Evolutionary conservation across 30 jellyfish, hydroid and myxozoan species (phyloP), one percentile per base, ranked within the genome.

Genomic region (Turritopsis dohrnii): DNA sequence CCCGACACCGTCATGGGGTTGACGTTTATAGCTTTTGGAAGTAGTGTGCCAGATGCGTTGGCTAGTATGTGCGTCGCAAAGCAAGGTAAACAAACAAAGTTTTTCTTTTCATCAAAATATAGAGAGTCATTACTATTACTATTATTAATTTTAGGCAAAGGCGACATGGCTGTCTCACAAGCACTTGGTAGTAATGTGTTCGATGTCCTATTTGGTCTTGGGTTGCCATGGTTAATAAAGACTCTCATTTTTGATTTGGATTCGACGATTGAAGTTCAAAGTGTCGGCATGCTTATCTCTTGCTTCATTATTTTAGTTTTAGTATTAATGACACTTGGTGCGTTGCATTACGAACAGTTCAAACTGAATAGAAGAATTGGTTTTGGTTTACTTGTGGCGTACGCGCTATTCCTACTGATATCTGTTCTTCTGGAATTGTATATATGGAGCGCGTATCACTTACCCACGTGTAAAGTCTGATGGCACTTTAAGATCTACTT

Each of bases 1-100:
- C 99, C 99, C 65, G 99, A 94, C 52, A 81, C 87, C 53, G 96
- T 94, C 71, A 94, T 94, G 97, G 99, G 99, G 27, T 83, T 94
- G 76, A 79, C 90, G 24, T 76, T 94, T 29, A 84, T 94, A n/a
- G 99, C 99, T 1, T 80, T 88, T 25, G 99, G 99, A 3, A 87
- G 96, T 19, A 94, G 99, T 71, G 90, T 94, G 65, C 99, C 99
- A 1, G 99, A 94, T 80, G 97, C 97, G 22, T 75, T 94, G 72
- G 89, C 99, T 0, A 89, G 97, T 65, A 86, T 94, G 74, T 82
- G 81, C 74, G 99, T 94, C 13, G 99, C 97, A 22, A 80, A 84
- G 22, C 96, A 82, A 53, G 99, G 99, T 18, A 71, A 8, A 69
- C n/a, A n/a, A n/a, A n/a, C n/a, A n/a, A n/a, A n/a, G n/a, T n/a